Conservation (phyloP, 2,888 invertebrate species). For the Deilephila elpenor region DNA sequence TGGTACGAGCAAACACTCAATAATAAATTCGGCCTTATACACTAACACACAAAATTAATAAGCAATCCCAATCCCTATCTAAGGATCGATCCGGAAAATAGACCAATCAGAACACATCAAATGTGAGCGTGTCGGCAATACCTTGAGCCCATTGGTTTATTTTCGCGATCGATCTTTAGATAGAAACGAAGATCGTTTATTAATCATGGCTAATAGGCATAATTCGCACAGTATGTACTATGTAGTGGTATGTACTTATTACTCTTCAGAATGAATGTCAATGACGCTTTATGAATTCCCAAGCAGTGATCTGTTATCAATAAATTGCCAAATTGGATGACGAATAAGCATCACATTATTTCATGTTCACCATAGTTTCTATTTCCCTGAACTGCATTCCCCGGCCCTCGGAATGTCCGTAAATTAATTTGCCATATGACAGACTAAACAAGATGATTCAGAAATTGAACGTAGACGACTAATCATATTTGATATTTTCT, state of each 20-base stretch:
- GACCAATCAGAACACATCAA: no score
- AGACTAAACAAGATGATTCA: constrained; percentile 6
- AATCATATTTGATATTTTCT: not conserved
- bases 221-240: no score
- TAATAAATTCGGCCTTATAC: no score
- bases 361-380: not conserved
- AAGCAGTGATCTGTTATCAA: not conserved
- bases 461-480: not conserved
- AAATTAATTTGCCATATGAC: constrained; percentile 8
- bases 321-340: not conserved
- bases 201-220: no score
- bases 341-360: not conserved
- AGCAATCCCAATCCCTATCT: no score
- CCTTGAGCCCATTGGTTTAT: no score
- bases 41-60: no score
- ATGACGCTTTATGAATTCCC: not conserved
- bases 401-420: constrained; percentile 7
- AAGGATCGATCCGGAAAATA: no score
- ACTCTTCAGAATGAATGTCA: not conserved
- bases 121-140: no score
- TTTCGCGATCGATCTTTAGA: no score
- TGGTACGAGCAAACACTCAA: constrained; percentile 3
- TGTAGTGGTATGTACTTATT: no score
- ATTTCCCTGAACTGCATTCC: not conserved
- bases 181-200: no score